Percentiles rank a stretch among this genome's conserved stretches.
These are phyloP conservation scores for Anolis apletophallus DNA, from an alignment of 2,797 vertebrate species.

Conservation along the genomic window DNA sequence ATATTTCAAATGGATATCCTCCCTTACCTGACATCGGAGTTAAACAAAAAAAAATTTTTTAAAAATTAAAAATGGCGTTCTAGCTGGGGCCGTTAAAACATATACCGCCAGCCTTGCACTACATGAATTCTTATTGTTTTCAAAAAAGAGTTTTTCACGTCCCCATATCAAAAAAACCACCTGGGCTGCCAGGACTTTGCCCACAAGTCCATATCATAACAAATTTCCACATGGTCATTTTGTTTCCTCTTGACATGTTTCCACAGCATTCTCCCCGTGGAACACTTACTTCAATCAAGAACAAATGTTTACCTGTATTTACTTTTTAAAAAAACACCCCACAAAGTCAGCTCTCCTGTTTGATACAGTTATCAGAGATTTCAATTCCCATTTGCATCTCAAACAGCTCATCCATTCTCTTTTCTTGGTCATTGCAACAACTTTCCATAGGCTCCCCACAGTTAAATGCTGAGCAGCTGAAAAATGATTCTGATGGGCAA, in stretches of 20 bases:
- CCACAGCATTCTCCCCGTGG: not conserved
- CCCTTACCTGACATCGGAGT: not conserved
- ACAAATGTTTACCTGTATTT: constrained; percentile 34
- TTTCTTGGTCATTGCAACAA: not conserved
- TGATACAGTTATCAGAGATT: not conserved
- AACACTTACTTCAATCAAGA: constrained; percentile 1
- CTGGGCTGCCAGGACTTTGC: not conserved
- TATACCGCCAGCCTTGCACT: not conserved
- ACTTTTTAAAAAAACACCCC: not conserved
- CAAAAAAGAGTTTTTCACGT: constrained; percentile 19
- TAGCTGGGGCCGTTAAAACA: not conserved
- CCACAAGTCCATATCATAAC: not conserved
- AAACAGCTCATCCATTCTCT: not conserved
- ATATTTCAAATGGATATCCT: not conserved
- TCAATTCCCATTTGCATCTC: not conserved
- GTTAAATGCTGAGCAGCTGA: not conserved
- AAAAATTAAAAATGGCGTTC: too few species aligned
- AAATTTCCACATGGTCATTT: not conserved
- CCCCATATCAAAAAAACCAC: constrained; percentile 10
- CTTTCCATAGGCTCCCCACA: not conserved
- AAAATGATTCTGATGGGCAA: constrained; percentile 22
- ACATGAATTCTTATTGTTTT: not conserved
- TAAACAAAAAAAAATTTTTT: not conserved
- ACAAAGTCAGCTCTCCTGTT: not conserved
- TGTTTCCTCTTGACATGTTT: constrained; percentile 11